Evolutionary conservation across 2,113 vertebrate genomes (phyloP).

Genomic region (Cryptoleucopteryx plumbea): DNA sequence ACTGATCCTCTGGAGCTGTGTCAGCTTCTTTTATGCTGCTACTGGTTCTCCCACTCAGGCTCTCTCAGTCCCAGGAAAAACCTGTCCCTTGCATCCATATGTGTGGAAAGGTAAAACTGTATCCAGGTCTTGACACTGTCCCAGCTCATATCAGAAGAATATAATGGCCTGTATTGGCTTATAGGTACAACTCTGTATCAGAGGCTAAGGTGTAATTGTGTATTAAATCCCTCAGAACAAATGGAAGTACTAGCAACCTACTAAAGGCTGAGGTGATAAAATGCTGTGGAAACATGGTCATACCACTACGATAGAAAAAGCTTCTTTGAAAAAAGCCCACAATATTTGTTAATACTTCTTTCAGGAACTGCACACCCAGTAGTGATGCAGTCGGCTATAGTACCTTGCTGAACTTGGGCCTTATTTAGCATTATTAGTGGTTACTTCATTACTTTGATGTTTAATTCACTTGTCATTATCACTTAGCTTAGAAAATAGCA

Average conservation of each 20-base stretch:
- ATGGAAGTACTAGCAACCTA: not conserved
- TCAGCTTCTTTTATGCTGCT: not conserved
- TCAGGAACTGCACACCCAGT: not conserved
- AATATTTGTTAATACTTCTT: not conserved
- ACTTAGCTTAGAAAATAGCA: not conserved
- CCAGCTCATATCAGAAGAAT: accelerated
- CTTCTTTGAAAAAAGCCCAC: not conserved
- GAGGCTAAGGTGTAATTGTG: not conserved
- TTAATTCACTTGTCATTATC: not conserved
- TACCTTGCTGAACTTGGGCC: not conserved
- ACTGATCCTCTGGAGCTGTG: not conserved
- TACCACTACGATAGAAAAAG: not conserved
- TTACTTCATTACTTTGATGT: not conserved
- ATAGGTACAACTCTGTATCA: not conserved
- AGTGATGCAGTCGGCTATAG: not conserved
- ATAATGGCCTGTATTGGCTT: not conserved
- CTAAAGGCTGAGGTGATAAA: not conserved
- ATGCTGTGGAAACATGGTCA: not conserved
- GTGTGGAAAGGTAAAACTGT: not conserved
- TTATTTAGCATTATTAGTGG: not conserved
- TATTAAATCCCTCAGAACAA: not conserved
- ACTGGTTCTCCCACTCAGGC: not conserved
- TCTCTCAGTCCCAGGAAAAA: not conserved
- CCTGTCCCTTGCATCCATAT: not conserved
- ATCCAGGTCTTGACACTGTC: not conserved